Evolutionary conservation across 2,797 vertebrate species (phyloP).

Genomic region (Pterois miles): DNA sequence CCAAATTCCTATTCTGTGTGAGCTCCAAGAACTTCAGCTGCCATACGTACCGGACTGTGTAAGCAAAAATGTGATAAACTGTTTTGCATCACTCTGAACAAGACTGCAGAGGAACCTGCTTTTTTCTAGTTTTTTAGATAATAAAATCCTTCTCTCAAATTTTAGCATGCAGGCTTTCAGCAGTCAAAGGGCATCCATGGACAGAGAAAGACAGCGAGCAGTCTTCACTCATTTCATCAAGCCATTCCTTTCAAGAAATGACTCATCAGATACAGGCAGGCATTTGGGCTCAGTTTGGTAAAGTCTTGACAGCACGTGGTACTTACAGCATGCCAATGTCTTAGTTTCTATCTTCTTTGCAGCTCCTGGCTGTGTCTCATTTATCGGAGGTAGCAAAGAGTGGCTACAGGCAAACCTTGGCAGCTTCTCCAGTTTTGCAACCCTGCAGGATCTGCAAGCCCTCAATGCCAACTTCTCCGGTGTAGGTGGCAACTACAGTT

Average conservation of each 20-base stretch:
- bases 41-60: constrained; percentile 56
- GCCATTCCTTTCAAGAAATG: constrained; percentile 53
- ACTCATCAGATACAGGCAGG: constrained; percentile 54
- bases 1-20: constrained; percentile 58
- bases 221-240: constrained; percentile 16
- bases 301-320: not conserved
- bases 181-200: constrained; percentile 31
- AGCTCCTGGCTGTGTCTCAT: constrained; percentile 68
- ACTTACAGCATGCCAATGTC: not conserved
- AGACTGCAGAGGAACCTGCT: not conserved
- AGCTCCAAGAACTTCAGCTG: constrained; percentile 66
- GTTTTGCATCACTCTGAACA: not conserved
- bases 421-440: constrained; percentile 51
- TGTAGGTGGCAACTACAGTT: constrained; percentile 42
- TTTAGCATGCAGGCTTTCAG: constrained; percentile 30
- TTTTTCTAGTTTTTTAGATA: not conserved
- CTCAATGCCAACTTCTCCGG: constrained; percentile 56
- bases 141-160: constrained; percentile 11
- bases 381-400: not conserved
- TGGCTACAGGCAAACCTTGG: constrained; percentile 68
- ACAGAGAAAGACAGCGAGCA: not conserved
- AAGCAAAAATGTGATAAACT: constrained; percentile 22
- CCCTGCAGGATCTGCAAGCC: constrained; percentile 41
- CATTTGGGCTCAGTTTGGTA: not conserved
- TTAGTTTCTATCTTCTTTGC: constrained; percentile 1